Evolutionary conservation across 2,113 vertebrate genomes (phyloP), one percentile per base, ranked within the genome.

Genomic region (Tympanuchus pallidicinctus): DNA sequence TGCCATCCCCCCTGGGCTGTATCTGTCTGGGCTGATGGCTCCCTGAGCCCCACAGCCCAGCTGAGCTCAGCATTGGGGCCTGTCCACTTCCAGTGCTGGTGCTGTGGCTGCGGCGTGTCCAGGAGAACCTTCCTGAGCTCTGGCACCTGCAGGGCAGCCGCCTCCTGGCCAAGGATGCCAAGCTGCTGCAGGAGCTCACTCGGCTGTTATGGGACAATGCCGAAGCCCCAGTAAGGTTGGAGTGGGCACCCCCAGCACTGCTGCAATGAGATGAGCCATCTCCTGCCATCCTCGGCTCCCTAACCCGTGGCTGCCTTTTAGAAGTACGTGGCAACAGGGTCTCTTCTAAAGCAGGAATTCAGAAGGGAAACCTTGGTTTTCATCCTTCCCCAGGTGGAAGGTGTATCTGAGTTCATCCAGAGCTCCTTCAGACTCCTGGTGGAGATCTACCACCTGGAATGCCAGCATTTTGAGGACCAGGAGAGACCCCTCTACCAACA

Each of bases 201-300:
- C 97, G 97, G 87, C 94, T 99, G 24, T 84, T 98, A 73, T 99
- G 99, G 99, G 98, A 97, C 96, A 98, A 97, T 3, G 98, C 98
- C 10, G 98, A 99, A 94, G 98, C 98, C 40, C 98, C 96, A 19
- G 99, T 99, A 97, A 98, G 67, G 48, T 57, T 12, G 18, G 1
- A 0, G 9, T 34, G 25, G 25, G 0, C 1, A 25, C 19, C 28
- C 18, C 30, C 67, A 0, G 0, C 25, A 5, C 30, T 7, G 11
- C 4, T 0, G 27, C 63, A 85, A 11, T 45, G 28, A 61, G 47
- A 60, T 40, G 27, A 36, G 65, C 73, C 56, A n/a, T 6, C 4
- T 4, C 47, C 54, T 50, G 34, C 64, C 32, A 16, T 43, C 30
- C 34, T 28, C 8, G 42, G 11, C 42, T 43, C 24, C 77, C 66